Conservation (phyloP, 1,140 invertebrate genomes). For the Drosophila sechellia region DNA sequence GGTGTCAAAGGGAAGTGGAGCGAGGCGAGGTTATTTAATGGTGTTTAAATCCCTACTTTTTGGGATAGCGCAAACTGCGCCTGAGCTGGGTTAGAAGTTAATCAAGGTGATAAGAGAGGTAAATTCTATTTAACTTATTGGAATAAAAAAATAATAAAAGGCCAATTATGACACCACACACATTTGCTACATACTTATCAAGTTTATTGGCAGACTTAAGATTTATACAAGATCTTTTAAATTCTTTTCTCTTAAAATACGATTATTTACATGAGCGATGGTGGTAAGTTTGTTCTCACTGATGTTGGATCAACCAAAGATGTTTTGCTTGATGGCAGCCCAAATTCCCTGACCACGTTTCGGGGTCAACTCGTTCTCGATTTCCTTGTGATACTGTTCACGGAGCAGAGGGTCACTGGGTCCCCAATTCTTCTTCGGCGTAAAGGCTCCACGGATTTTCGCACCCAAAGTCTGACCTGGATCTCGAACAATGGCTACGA, state of each 20-base stretch:
- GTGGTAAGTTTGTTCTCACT: not conserved
- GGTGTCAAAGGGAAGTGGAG: conserved; percentile 28
- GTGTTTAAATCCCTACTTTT: not conserved
- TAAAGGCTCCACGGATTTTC: conserved; percentile 85
- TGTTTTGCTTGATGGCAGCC: conserved; percentile 72
- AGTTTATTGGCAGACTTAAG: conserved; percentile 66
- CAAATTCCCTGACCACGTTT: conserved; percentile 61
- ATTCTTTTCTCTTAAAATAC: conserved; percentile 19
- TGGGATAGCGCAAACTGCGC: not conserved
- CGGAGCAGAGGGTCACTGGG: conserved; percentile 82
- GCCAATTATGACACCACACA: not conserved
- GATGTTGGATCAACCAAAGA: conserved; percentile 45
- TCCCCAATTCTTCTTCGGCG: conserved; percentile 86
- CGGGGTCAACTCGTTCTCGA: conserved; percentile 60
- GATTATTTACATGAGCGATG: conserved; percentile 16
- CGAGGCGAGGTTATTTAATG: conserved; percentile 21
- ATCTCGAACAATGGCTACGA: conserved; percentile 85
- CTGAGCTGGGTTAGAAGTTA: not conserved
- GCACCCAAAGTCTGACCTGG: conserved; percentile 63
- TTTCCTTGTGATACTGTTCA: conserved; percentile 78
- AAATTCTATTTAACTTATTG: not conserved
- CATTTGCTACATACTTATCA: conserved; percentile 17
- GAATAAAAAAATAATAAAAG: not conserved
- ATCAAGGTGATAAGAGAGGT: not conserved
- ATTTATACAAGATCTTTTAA: conserved; percentile 28